Evolutionary conservation across 2,113 vertebrate genomes (phyloP), one percentile per base, ranked within the genome.

Genomic region (Peromyscus maniculatus): DNA sequence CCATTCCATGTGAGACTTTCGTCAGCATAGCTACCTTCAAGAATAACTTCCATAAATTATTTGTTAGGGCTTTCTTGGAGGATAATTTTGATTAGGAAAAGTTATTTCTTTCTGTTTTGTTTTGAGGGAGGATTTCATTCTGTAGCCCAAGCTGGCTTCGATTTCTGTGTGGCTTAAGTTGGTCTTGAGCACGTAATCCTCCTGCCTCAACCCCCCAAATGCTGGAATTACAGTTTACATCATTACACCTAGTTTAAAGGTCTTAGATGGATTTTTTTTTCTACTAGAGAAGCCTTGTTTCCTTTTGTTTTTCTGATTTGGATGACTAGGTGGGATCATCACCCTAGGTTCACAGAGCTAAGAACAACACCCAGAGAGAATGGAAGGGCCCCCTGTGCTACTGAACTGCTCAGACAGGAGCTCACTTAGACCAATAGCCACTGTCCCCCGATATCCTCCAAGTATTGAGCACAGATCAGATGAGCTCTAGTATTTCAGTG

Each of bases 1-100:
- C 69, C 7, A 17, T 88, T 87, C 11, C 31, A 24, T 10, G 0
- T 57, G 49, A 59, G 26, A n/a, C 57, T 87, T 89, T 87, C 8
- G 1, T 62, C 1, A 7, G 28, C 52, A 13, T 77, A 88, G 66
- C 26, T 26, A 69, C 24, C 5, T 55, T 36, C 74, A 39, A 52
- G 49, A 90, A 80, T 49, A 57, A 67, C 7, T 49, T 59, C 67
- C 21, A 69, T 52, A 33, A 33, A 11, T n/a, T 62, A 77, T 69
- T 93, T 93, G 22, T 43, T 93, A 74, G 49, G 16, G 89, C 28
- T 16, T 66, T 46, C 64, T 74, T 66, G 83, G 94, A 92, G 43
- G 5, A 86, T 55, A 49, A 84, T 66, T 55, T 5, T 90, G 8
- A 24, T 77, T 28, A 46, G 46, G 36, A 84, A 71, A 52, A 26